Conservation (phyloP, 35 echinoderm and acorn worm species). For the Heliocidaris tuberculata region DNA sequence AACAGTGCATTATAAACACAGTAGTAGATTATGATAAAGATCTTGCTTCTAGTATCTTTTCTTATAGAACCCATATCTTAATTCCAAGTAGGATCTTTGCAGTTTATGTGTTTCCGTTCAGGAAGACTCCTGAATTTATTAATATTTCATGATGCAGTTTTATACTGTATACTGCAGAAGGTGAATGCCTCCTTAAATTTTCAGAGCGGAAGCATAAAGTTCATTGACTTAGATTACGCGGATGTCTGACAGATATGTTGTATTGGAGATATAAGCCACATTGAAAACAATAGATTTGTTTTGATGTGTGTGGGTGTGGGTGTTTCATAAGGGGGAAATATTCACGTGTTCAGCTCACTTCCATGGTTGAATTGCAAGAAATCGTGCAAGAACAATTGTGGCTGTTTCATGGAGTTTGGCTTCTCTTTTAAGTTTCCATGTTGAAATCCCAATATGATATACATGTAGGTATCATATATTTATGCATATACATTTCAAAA, state of each 20-base stretch:
- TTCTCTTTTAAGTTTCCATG: background rate
- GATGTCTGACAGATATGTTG: background rate
- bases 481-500: background rate
- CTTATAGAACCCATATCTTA: background rate
- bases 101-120: background rate
- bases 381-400: background rate
- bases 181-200: background rate
- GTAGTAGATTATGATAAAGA: background rate
- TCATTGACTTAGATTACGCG: background rate
- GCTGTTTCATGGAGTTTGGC: background rate
- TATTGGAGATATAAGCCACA: background rate
- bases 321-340: too few species aligned
- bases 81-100: background rate
- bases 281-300: too few species aligned
- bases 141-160: background rate
- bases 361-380: background rate
- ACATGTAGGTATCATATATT: background rate
- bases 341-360: background rate
- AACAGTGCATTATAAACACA: background rate
- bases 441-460: background rate
- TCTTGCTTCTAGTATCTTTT: background rate
- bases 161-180: too few species aligned
- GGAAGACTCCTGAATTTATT: background rate
- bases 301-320: too few species aligned
- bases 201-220: background rate